A percentile compares a stretch with the other conserved stretches of the same genome.
Conservation (phyloP, 2,888 invertebrate species). For the Cybosia mesomella region DNA sequence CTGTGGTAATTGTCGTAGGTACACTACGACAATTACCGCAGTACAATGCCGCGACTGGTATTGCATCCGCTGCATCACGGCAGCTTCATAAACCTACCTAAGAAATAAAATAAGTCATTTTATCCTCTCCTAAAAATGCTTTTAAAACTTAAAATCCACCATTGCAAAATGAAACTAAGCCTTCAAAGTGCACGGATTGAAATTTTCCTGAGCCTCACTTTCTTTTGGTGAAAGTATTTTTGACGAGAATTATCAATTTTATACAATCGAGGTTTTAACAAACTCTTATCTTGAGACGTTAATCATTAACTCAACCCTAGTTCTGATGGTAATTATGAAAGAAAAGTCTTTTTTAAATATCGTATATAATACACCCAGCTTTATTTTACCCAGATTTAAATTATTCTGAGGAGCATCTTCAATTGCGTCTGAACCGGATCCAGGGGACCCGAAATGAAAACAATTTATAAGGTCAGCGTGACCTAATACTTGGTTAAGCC, state of each 20-base stretch:
- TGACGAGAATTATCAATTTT: background rate
- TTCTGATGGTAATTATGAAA: background rate
- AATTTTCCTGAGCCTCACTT: background rate
- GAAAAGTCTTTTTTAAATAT: background rate
- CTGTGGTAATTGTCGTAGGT: too few relatives aligned
- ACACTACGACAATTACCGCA: too few relatives aligned
- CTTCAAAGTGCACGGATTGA: background rate
- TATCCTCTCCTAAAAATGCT: background rate
- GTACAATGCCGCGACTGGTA: too few relatives aligned
- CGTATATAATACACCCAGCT: too few relatives aligned
- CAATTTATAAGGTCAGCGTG: slow-evolving; percentile 28
- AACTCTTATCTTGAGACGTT: background rate
- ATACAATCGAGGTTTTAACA: background rate
- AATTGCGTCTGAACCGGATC: slow-evolving; percentile 26
- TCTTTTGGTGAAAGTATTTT: background rate
- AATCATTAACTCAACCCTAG: background rate
- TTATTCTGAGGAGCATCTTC: slow-evolving; percentile 39
- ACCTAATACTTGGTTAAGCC: slow-evolving; percentile 7
- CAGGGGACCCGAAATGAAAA: slow-evolving; percentile 20
- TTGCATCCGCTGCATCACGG: too few relatives aligned
- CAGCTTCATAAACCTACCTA: too few relatives aligned
- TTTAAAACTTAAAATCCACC: background rate
- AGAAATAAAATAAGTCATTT: background rate
- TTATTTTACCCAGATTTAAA: too few relatives aligned
- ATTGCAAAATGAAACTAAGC: background rate